Conservation (phyloP, 1,140 invertebrate genomes). For the Scaptomyza montana region DNA sequence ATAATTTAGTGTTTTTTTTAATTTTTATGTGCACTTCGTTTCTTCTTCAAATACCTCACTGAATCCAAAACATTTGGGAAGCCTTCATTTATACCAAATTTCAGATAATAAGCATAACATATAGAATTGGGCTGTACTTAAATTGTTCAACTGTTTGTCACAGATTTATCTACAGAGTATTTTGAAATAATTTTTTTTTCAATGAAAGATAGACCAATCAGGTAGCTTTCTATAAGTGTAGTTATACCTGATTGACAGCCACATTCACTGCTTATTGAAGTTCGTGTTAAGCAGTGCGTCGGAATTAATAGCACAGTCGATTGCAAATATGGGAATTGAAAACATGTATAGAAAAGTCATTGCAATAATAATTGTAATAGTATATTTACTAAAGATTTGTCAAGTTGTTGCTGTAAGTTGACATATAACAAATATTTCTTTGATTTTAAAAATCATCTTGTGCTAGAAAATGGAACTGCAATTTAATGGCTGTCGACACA, state of each 20-base stretch:
- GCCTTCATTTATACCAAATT: too few species aligned
- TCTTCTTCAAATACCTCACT: too few species aligned
- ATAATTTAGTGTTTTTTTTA: too few species aligned
- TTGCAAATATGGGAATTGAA: background rate
- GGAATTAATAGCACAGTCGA: background rate
- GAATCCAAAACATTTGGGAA: too few species aligned
- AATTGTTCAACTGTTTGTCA: too few species aligned
- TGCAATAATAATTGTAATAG: background rate
- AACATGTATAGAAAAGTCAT: background rate
- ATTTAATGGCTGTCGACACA: constrained; percentile 26
- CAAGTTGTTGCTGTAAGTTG: background rate
- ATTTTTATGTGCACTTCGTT: too few species aligned
- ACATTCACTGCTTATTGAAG: background rate
- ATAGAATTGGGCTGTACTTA: too few species aligned
- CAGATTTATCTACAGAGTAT: too few species aligned
- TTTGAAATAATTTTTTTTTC: too few species aligned
- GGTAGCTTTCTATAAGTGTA: background rate
- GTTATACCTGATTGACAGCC: too few species aligned
- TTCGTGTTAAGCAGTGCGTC: background rate
- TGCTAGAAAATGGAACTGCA: constrained; percentile 36
- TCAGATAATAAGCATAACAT: too few species aligned
- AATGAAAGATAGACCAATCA: background rate
- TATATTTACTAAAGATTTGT: background rate
- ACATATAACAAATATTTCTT: background rate
- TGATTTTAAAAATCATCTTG: background rate